Evolutionary conservation across 2,888 invertebrate species (phyloP).

Genomic region (Thysanoteuthis rhombus): DNA sequence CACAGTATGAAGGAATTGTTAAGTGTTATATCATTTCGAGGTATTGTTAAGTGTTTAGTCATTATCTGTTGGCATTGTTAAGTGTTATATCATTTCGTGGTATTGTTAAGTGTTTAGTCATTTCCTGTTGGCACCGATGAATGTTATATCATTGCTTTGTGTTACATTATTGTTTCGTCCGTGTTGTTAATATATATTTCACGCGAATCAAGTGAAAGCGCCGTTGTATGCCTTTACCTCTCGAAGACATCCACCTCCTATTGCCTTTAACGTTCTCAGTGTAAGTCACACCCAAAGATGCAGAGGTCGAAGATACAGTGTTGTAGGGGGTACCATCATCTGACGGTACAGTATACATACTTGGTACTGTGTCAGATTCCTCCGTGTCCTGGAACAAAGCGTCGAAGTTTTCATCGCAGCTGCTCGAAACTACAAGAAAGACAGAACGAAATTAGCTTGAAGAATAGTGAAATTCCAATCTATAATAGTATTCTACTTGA

Average conservation of each 20-base stretch:
- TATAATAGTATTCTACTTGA: too few species aligned
- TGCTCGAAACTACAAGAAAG: not conserved
- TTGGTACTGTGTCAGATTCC: not conserved
- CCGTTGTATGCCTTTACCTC: not conserved
- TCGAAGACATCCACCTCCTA: not conserved
- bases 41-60: too few species aligned
- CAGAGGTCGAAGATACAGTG: not conserved
- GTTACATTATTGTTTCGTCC: too few species aligned
- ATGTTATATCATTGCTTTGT: too few species aligned
- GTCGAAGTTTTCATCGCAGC: not conserved
- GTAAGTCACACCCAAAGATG: not conserved
- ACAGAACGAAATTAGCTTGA: not conserved
- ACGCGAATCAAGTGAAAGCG: not conserved
- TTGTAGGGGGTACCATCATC: not conserved
- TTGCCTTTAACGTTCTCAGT: not conserved
- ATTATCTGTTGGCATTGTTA: too few species aligned
- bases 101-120: too few species aligned
- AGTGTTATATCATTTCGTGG: too few species aligned
- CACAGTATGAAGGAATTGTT: too few species aligned
- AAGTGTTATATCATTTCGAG: too few species aligned
- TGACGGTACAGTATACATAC: not conserved
- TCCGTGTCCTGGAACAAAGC: not conserved
- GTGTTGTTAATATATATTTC: not conserved
- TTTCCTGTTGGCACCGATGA: too few species aligned
- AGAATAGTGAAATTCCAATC: not conserved